Conservation (phyloP, 2,888 invertebrate species). For the Hedya salicella region DNA sequence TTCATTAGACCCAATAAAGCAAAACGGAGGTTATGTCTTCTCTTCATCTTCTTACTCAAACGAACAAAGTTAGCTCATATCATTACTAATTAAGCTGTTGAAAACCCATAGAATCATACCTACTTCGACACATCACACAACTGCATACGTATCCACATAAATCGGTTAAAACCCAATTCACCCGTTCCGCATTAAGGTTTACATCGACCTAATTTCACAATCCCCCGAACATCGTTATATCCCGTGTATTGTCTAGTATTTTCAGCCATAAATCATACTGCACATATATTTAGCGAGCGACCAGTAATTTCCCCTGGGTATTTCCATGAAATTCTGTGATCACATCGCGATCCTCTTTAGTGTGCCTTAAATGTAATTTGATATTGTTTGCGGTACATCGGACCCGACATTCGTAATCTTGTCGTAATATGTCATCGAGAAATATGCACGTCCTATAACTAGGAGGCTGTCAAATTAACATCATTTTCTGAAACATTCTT, state of each 20-base stretch:
- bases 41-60: no score
- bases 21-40: no score
- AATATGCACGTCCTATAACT: background rate
- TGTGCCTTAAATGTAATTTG: conserved; percentile 20
- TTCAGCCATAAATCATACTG: conserved; percentile 55
- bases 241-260: conserved; percentile 38
- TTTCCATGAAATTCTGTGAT: conserved; percentile 31
- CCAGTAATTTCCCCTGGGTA: conserved; percentile 60
- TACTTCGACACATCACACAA: background rate
- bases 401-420: background rate
- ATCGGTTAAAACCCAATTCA: background rate
- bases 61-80: no score
- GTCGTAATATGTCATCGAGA: background rate
- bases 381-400: conserved; percentile 10
- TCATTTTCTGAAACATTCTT: no score
- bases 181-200: background rate
- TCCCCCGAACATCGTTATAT: conserved; percentile 32
- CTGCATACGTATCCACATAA: background rate
- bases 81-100: no score
- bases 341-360: conserved; percentile 28
- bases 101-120: no score
- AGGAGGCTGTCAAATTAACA: no score
- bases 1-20: no score
- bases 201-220: conserved; percentile 23
- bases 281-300: conserved; percentile 54